Conservation (phyloP, 2,113 vertebrate species). For the Malurus elegans region DNA sequence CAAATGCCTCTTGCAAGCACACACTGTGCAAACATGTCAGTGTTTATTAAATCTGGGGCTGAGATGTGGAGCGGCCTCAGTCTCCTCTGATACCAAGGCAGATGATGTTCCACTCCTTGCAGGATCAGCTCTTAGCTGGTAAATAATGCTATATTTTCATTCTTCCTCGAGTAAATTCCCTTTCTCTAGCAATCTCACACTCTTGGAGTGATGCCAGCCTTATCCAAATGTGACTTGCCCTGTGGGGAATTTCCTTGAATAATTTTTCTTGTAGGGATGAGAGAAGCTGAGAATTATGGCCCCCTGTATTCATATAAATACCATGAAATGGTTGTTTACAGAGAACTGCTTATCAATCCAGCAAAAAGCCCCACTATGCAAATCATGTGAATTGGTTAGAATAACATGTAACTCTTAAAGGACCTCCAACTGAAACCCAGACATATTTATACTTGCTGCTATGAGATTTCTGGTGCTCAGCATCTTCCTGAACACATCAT, state of each 20-base stretch:
- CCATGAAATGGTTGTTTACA: background rate
- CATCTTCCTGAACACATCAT: background rate
- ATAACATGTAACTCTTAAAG: slow-evolving; percentile 17
- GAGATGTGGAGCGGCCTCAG: background rate
- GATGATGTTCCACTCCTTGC: background rate
- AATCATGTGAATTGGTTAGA: background rate
- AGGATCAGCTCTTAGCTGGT: background rate
- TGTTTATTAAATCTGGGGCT: slow-evolving; percentile 23
- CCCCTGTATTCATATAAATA: slow-evolving; percentile 2
- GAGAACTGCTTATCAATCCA: background rate
- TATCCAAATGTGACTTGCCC: slow-evolving; percentile 1
- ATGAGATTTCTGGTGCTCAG: background rate
- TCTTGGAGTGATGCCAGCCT: background rate
- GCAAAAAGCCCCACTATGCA: background rate
- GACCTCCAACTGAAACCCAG: background rate
- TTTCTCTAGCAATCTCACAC: background rate
- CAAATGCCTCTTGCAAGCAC: slow-evolving; percentile 22
- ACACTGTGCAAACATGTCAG: slow-evolving; percentile 25
- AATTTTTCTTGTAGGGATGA: background rate
- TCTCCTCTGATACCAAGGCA: background rate
- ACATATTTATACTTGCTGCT: background rate
- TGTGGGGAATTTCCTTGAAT: slow-evolving; percentile 1
- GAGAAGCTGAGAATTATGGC: background rate
- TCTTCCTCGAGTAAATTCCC: background rate
- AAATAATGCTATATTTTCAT: background rate